These are phyloP conservation scores for Parasteatoda tepidariorum DNA, from an alignment of 1,140 invertebrate species.

Conservation along the genomic window DNA sequence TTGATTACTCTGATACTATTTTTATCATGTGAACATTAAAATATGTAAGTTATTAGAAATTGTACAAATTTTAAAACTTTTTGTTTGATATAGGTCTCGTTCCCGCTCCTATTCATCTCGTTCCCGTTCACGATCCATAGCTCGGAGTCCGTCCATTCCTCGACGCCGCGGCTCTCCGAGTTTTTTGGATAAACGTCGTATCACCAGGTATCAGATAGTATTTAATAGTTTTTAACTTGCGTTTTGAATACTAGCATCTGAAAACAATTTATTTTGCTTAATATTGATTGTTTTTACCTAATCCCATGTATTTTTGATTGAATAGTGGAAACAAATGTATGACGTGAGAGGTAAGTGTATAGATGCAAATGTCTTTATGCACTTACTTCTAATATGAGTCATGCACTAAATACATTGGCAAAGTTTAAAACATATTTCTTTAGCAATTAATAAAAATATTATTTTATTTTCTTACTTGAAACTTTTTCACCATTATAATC, in stretches of 20 bases:
- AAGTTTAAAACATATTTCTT: not conserved
- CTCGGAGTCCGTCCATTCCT: constrained; percentile 79
- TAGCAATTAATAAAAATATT: not conserved
- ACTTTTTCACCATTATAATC: too few species aligned
- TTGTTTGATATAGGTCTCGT: constrained; percentile 65
- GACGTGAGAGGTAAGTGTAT: not conserved
- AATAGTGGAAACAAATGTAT: not conserved
- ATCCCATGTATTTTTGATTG: not conserved
- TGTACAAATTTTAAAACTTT: not conserved
- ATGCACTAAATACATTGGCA: not conserved
- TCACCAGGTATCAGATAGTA: constrained; percentile 83
- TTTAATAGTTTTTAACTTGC: not conserved
- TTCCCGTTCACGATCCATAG: constrained; percentile 68
- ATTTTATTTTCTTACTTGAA: not conserved
- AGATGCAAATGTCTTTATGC: not conserved
- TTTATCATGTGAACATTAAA: too few species aligned
- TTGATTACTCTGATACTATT: too few species aligned
- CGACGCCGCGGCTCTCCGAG: constrained; percentile 88
- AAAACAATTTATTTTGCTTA: not conserved
- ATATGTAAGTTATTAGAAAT: too few species aligned
- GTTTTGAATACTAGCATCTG: not conserved
- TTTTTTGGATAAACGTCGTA: constrained; percentile 87
- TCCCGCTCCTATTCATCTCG: constrained; percentile 76
- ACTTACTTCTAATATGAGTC: not conserved
- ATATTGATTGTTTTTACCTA: not conserved